A percentile compares a stretch with the other conserved stretches of the same genome.
These are phyloP conservation scores for Larimichthys crocea DNA, from an alignment of 2,113 vertebrate genomes.

Conservation along the genomic window DNA sequence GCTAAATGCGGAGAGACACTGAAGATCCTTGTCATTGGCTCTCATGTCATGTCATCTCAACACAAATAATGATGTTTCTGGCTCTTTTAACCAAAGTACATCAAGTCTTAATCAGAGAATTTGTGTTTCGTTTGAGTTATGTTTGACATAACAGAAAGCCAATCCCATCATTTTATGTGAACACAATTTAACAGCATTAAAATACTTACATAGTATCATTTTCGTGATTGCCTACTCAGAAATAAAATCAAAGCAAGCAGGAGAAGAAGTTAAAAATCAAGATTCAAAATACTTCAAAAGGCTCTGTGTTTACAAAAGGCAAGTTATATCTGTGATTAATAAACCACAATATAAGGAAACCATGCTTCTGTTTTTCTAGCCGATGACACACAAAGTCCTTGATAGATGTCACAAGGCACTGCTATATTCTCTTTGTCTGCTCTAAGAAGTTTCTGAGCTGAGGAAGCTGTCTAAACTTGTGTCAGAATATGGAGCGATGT, in stretches of 20 bases:
- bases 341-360: not conserved
- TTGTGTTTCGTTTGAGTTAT: not conserved
- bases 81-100: not conserved
- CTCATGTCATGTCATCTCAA: slow-evolving; percentile 13
- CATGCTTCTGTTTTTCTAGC: not conserved
- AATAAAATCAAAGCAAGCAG: not conserved
- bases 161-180: not conserved
- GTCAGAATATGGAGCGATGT: slow-evolving; percentile 24
- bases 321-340: slow-evolving; percentile 2
- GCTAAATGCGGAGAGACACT: slow-evolving; percentile 12
- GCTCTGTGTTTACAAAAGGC: not conserved
- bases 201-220: not conserved
- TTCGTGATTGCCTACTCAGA: not conserved
- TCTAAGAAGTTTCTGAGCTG: slow-evolving; percentile 26
- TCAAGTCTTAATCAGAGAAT: not conserved
- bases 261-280: not conserved
- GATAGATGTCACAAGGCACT: slow-evolving; percentile 18
- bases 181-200: not conserved
- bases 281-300: not conserved
- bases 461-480: slow-evolving; percentile 49
- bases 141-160: slow-evolving; percentile 1
- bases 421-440: slow-evolving; percentile 5
- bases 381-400: slow-evolving; percentile 18
- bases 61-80: not conserved
- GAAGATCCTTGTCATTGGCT: slow-evolving; percentile 11